A percentile compares a stretch with the other conserved stretches of the same genome.
Conservation (phyloP, 2,888 invertebrate species). For the Cinara cedri region DNA sequence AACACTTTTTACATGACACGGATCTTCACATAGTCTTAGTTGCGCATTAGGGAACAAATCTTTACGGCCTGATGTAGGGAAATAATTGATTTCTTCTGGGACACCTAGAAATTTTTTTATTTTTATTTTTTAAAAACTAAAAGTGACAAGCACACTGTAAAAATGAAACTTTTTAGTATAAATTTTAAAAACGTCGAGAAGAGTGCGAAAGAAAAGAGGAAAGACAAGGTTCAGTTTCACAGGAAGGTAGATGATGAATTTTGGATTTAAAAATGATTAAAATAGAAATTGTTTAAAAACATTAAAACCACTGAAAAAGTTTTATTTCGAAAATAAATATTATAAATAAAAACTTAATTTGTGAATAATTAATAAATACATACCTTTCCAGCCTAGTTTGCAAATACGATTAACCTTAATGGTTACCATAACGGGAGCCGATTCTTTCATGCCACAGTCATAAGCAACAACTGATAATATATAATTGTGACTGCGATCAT, state of each 20-base stretch:
- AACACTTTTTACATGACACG: conserved; percentile 67
- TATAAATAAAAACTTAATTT: conserved; percentile 50
- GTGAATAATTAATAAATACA: conserved; percentile 58
- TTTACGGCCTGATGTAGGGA: conserved; percentile 80
- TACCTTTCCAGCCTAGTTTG: conserved; percentile 79
- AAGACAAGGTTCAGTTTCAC: too few relatives aligned
- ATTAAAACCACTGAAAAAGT: too few relatives aligned
- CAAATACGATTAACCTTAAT: conserved; percentile 88
- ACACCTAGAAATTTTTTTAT: conserved; percentile 68
- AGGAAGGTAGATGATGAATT: too few relatives aligned
- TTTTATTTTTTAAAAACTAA: too few relatives aligned
- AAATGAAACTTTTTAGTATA: too few relatives aligned
- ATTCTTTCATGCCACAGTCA: conserved; percentile 95
- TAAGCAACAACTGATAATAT: conserved; percentile 95
- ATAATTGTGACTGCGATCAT: conserved; percentile 91
- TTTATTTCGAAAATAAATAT: not conserved
- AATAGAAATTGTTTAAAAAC: too few relatives aligned
- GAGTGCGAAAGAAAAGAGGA: too few relatives aligned
- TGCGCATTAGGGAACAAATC: conserved; percentile 80
- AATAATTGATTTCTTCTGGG: conserved; percentile 84
- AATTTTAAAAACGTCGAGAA: too few relatives aligned
- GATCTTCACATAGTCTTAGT: conserved; percentile 71
- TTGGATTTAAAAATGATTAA: too few relatives aligned
- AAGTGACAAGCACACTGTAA: too few relatives aligned
- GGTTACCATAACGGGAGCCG: conserved; percentile 93